A percentile compares a stretch with the other conserved stretches of the same genome.
Conservation (phyloP, 2,797 vertebrate genomes). For the Galagoides demidoff region DNA sequence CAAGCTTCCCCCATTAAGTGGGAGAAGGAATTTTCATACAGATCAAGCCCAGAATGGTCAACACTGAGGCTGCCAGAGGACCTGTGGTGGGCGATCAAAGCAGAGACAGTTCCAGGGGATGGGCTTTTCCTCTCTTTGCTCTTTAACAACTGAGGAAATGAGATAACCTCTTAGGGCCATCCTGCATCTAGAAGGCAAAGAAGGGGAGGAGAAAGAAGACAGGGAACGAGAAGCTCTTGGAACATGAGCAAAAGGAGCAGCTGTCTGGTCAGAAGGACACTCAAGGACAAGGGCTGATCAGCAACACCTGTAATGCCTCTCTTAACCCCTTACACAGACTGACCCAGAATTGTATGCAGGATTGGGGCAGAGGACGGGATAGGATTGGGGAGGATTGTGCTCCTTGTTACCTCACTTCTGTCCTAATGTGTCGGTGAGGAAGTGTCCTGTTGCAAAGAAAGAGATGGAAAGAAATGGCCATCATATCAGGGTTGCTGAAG, state of each 20-base stretch:
- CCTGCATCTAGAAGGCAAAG: constrained; percentile 16
- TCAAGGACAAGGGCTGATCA: background rate
- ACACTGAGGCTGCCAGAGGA: background rate
- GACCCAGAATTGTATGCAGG: background rate
- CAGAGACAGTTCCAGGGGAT: background rate
- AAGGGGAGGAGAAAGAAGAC: background rate
- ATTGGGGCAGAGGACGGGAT: fast-evolving
- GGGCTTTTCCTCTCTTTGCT: constrained; percentile 34
- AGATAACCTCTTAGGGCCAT: constrained; percentile 16
- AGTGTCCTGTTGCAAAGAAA: background rate
- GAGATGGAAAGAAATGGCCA: background rate
- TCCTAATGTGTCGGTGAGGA: background rate
- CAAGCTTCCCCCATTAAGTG: background rate
- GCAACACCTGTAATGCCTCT: background rate
- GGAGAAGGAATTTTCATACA: background rate
- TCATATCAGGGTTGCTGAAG: background rate
- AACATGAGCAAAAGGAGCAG: constrained; percentile 16
- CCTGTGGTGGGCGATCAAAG: background rate
- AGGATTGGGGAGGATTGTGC: background rate
- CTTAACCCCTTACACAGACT: background rate
- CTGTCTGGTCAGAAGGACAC: background rate
- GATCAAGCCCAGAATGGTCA: background rate
- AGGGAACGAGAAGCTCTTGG: background rate
- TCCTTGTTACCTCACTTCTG: background rate
- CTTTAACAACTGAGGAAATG: constrained; percentile 20